A percentile compares a stretch with the other conserved stretches of the same genome.
phyloP scores from a whole-genome alignment of 30 jellyfish, hydroid and myxozoan species.

The Morbakka virulenta region DNA sequence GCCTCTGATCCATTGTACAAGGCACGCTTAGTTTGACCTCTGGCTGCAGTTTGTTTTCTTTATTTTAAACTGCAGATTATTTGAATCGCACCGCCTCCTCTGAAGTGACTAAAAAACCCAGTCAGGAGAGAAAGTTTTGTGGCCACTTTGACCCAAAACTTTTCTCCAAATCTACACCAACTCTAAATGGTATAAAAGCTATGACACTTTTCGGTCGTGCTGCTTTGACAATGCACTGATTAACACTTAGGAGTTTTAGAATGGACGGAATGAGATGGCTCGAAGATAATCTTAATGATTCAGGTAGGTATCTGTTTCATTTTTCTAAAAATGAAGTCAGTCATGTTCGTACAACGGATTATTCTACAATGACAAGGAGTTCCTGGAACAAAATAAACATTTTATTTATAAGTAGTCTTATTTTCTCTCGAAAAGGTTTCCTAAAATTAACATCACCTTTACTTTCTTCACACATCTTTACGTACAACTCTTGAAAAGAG shows the following conservation, averaged over 20 bases:
- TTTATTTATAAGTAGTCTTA: too few species aligned
- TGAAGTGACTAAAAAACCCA: constrained; percentile 52
- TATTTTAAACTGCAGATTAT: constrained; percentile 41
- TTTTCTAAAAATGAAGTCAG: too few species aligned
- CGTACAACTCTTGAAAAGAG: too few species aligned
- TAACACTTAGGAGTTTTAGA: constrained; percentile 18
- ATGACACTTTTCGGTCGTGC: constrained; percentile 45
- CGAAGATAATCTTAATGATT: too few species aligned
- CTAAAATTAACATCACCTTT: constrained; percentile 9
- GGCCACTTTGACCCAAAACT: constrained; percentile 59
- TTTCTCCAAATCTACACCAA: constrained; percentile 59
- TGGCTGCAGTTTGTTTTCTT: too few species aligned
- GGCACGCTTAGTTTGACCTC: too few species aligned
- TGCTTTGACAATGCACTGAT: constrained; percentile 52
- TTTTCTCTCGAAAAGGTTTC: constrained; percentile 10
- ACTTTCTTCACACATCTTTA: too few species aligned
- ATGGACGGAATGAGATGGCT: too few species aligned
- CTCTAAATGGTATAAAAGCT: constrained; percentile 45
- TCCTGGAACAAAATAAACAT: too few species aligned
- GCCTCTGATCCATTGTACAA: constrained; percentile 54
- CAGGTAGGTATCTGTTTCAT: too few species aligned
- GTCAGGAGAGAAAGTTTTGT: constrained; percentile 14
- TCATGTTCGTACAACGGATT: too few species aligned
- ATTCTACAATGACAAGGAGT: too few species aligned
- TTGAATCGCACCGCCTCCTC: constrained; percentile 56